phyloP scores from a whole-genome alignment of 2,113 vertebrate genomes.

The Pachycephala philippinensis region DNA sequence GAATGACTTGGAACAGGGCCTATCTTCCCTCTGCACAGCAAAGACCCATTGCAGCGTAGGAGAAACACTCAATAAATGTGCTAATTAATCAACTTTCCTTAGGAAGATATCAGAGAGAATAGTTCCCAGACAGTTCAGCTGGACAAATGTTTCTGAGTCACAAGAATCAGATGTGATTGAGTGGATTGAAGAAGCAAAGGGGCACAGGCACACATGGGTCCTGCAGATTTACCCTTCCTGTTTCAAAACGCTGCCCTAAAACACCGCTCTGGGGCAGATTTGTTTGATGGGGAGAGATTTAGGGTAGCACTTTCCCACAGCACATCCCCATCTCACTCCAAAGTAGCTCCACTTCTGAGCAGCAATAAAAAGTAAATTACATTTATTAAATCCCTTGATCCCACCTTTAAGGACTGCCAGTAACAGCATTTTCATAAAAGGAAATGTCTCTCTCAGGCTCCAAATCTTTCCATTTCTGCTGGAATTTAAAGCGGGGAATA shows the following conservation, averaged over 20 bases:
- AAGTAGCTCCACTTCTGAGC: slow-evolving; percentile 15
- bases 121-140: neutral
- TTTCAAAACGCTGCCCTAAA: slow-evolving; percentile 5
- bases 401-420: slow-evolving; percentile 35
- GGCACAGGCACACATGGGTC: neutral
- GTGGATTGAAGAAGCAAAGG: neutral
- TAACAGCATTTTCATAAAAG: slow-evolving; percentile 52
- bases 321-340: neutral
- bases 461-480: slow-evolving; percentile 6
- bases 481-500: neutral
- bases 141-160: neutral
- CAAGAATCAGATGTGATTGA: neutral
- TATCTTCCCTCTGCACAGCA: slow-evolving; percentile 13
- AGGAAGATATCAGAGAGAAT: neutral
- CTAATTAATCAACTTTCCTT: slow-evolving; percentile 32
- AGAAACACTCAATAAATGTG: slow-evolving; percentile 1
- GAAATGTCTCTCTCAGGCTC: slow-evolving; percentile 23
- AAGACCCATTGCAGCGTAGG: neutral
- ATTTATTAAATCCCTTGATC: slow-evolving; percentile 55
- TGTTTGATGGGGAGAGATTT: slow-evolving; percentile 22
- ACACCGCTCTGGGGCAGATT: neutral
- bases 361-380: slow-evolving; percentile 60
- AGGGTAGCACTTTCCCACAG: slow-evolving; percentile 7
- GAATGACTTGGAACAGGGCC: neutral
- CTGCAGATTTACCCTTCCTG: neutral